phyloP scores from a whole-genome alignment of 2,113 vertebrate species.

The Limanda limanda region DNA sequence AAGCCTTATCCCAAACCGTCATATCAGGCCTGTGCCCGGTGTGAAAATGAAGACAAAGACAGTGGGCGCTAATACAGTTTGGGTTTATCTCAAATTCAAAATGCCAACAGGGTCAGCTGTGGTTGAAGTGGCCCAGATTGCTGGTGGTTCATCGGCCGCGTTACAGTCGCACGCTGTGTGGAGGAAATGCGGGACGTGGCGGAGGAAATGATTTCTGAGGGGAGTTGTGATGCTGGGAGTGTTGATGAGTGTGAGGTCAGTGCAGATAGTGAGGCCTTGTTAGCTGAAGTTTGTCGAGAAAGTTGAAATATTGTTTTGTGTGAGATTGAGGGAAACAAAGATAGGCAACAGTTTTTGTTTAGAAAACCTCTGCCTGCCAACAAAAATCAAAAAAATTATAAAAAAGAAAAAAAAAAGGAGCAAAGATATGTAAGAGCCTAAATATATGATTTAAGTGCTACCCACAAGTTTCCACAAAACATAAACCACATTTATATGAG shows the following conservation, averaged over 20 bases:
- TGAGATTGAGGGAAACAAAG: slow-evolving; percentile 3
- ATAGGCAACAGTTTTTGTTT: too few species aligned
- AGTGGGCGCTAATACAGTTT: slow-evolving; percentile 42
- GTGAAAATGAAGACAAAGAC: slow-evolving; percentile 41
- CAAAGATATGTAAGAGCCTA: background rate
- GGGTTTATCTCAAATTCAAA: slow-evolving; percentile 61
- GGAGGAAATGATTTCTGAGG: slow-evolving; percentile 21
- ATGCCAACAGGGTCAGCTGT: slow-evolving; percentile 55
- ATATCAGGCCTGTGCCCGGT: slow-evolving; percentile 33
- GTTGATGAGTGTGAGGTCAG: slow-evolving; percentile 12
- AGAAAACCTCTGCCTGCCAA: too few species aligned
- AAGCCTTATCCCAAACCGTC: slow-evolving; percentile 53
- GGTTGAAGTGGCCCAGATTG: slow-evolving; percentile 24
- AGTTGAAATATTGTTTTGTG: background rate
- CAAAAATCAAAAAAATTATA: too few species aligned
- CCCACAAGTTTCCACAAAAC: background rate
- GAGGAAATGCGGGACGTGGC: slow-evolving; percentile 22
- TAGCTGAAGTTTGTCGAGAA: background rate
- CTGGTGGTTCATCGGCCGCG: background rate
- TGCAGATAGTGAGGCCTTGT: slow-evolving; percentile 7
- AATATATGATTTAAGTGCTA: background rate
- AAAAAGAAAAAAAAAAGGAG: too few species aligned
- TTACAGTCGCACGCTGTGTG: background rate
- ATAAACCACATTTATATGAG: background rate
- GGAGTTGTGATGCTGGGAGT: background rate